phyloP scores from a whole-genome alignment of 1,140 invertebrate species.

The Drosophila quadrilineata region DNA sequence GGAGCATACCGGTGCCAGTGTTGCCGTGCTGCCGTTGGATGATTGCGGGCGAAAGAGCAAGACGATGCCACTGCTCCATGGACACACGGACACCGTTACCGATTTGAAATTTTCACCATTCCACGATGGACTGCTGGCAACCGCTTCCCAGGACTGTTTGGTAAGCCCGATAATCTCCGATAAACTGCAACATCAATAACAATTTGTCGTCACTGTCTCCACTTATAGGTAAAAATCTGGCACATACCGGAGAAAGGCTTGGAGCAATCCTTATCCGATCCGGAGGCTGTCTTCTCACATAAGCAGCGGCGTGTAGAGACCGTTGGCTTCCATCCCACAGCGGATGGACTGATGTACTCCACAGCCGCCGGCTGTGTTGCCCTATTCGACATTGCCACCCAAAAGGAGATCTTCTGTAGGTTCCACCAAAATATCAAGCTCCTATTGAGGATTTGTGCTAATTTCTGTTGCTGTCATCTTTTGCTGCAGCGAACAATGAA shows the following conservation, averaged over 20 bases:
- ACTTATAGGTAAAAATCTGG: constrained; percentile 88
- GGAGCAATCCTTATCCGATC: constrained; percentile 89
- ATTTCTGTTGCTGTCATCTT: not conserved
- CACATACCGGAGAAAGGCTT: constrained; percentile 90
- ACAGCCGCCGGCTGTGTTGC: constrained; percentile 90
- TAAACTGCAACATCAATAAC: not conserved
- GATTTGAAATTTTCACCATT: constrained; percentile 97
- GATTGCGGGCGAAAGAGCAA: constrained; percentile 93
- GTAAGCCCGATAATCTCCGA: constrained; percentile 59
- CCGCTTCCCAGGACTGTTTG: constrained; percentile 94
- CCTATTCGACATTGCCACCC: constrained; percentile 92
- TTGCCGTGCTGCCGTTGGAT: constrained; percentile 92
- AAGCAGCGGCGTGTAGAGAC: constrained; percentile 92
- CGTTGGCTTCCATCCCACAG: constrained; percentile 92
- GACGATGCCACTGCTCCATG: constrained; percentile 91
- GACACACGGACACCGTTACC: constrained; percentile 94
- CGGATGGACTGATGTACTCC: constrained; percentile 91
- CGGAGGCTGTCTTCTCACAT: constrained; percentile 90
- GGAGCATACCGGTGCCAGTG: constrained; percentile 92
- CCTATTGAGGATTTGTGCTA: not conserved
- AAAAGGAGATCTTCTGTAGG: constrained; percentile 91
- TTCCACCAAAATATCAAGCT: not conserved
- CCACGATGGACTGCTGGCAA: constrained; percentile 94
- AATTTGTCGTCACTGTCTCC: not conserved
- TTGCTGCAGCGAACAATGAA: constrained; percentile 86